These are phyloP conservation scores for Sipha maydis DNA, from an alignment of 2,888 invertebrate species.

Conservation along the genomic window DNA sequence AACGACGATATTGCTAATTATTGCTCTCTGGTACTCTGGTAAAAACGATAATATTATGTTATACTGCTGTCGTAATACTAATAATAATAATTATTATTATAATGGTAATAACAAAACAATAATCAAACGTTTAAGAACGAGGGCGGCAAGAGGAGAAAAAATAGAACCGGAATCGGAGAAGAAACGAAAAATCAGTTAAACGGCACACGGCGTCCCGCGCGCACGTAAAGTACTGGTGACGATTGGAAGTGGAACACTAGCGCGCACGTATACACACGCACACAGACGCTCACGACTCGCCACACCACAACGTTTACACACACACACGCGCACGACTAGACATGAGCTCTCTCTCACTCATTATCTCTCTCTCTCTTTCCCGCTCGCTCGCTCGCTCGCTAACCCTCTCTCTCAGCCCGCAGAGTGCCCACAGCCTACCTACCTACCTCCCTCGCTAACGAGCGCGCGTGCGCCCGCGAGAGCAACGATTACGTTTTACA, in stretches of 20 bases:
- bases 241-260: conserved; percentile 50
- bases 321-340: too few species aligned
- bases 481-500: conserved; percentile 52
- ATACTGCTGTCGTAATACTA: too few species aligned
- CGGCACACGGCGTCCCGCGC: conserved; percentile 17
- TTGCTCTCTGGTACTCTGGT: too few species aligned
- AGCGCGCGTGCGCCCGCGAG: background rate
- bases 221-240: conserved; percentile 30
- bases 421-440: too few species aligned
- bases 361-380: background rate
- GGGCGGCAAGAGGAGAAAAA: background rate
- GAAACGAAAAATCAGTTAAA: conserved; percentile 43
- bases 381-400: background rate
- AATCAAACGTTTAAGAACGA: background rate
- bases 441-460: background rate
- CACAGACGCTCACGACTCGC: background rate
- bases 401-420: background rate
- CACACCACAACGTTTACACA: too few species aligned
- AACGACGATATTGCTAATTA: too few species aligned
- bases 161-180: conserved; percentile 26
- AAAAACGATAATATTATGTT: too few species aligned
- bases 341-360: background rate
- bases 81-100: too few species aligned
- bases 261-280: background rate
- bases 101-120: background rate